phyloP scores from a whole-genome alignment of 2,113 vertebrate genomes.

The Pseudopipra pipra region DNA sequence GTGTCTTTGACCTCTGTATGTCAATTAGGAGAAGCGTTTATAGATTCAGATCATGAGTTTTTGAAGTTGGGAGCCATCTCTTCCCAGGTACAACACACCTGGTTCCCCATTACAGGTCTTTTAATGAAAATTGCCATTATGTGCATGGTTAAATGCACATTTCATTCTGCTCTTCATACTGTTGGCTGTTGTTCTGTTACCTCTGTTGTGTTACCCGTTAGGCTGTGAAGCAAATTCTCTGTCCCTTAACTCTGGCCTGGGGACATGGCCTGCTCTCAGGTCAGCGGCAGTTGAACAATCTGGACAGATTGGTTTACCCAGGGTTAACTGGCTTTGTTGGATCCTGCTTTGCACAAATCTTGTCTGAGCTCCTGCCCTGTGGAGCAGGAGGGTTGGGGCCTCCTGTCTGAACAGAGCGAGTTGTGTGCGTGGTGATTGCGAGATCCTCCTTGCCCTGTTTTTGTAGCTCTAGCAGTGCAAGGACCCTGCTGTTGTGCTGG shows the following conservation, averaged over 20 bases:
- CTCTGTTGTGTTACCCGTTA: background rate
- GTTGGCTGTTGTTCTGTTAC: background rate
- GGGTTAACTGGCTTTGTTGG: conserved; percentile 43
- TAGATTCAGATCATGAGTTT: background rate
- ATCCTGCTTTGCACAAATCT: background rate
- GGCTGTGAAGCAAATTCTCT: background rate
- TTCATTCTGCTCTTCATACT: background rate
- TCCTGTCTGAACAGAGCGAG: background rate
- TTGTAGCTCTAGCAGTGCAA: background rate
- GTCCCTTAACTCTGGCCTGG: conserved; percentile 5
- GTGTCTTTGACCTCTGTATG: background rate
- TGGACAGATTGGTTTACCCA: background rate
- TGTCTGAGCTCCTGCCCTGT: background rate
- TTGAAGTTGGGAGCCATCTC: background rate
- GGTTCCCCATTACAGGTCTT: background rate
- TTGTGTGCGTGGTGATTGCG: background rate
- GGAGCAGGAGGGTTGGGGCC: background rate
- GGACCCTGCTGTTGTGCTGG: background rate
- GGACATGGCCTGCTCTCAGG: background rate
- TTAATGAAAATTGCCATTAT: background rate
- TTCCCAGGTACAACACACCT: background rate
- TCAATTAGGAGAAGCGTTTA: background rate
- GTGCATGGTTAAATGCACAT: background rate
- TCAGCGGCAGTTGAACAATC: conserved; percentile 28
- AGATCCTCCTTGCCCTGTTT: background rate